Conservation (phyloP, 2,888 invertebrate genomes). For the Drosophila diplacantha region DNA sequence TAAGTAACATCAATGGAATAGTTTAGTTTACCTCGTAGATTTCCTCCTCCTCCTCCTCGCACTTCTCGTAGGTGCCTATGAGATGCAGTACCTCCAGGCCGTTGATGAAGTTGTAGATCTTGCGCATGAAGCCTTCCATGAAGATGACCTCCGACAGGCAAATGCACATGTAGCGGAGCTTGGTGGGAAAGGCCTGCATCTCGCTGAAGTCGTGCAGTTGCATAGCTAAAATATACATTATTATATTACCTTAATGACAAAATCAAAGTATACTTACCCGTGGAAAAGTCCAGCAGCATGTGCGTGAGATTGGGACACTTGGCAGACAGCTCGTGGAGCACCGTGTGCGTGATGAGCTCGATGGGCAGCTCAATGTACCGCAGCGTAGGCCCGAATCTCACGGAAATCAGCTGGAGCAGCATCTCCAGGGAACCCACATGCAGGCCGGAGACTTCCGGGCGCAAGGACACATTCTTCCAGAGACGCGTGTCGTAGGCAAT, state of each 20-base stretch:
- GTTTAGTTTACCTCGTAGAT: conserved; percentile 85
- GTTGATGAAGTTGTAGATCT: conserved; percentile 99
- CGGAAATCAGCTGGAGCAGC: conserved; percentile 90
- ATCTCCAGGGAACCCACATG: conserved; percentile 88
- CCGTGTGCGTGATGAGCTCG: conserved; percentile 96
- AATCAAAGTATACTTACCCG: conserved; percentile 79
- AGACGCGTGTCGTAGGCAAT: conserved; percentile 96
- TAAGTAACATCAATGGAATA: background rate
- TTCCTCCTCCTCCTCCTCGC: conserved; percentile 99
- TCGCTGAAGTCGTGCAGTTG: conserved; percentile 99
- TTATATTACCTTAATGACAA: background rate
- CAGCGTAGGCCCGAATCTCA: conserved; percentile 91
- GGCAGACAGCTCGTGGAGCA: conserved; percentile 96
- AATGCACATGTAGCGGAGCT: conserved; percentile 95
- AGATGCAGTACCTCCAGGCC: conserved; percentile 96
- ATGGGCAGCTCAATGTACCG: conserved; percentile 96
- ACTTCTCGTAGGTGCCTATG: conserved; percentile 98
- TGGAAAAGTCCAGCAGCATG: conserved; percentile 98
- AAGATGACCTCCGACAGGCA: conserved; percentile 99
- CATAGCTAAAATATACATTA: conserved; percentile 83
- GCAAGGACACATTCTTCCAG: conserved; percentile 96
- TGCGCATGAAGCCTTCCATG: conserved; percentile 99
- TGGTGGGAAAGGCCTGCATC: conserved; percentile 98
- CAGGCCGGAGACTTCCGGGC: conserved; percentile 95
- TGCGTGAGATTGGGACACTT: conserved; percentile 97